Conservation (phyloP, 2,888 invertebrate genomes). For the Lomographa bimaculata region DNA sequence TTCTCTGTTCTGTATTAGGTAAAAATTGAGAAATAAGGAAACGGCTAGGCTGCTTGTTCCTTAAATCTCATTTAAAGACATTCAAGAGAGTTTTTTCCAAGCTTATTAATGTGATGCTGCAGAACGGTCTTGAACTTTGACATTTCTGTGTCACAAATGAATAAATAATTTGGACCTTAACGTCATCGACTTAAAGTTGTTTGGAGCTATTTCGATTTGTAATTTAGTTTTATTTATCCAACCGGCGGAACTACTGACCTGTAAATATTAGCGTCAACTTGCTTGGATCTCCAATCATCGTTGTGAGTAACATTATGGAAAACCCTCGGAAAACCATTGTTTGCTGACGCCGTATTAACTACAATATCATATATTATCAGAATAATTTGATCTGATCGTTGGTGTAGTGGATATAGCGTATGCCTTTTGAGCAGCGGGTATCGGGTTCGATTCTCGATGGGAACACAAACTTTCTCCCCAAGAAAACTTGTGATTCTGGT, state of each 20-base stretch:
- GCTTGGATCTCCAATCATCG: slow-evolving; percentile 4
- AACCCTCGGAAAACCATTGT: no score
- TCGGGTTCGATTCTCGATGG: no score
- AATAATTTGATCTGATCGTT: slow-evolving; percentile 1
- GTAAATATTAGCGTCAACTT: slow-evolving; percentile 17
- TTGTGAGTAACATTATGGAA: slow-evolving; percentile 8
- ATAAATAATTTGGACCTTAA: slow-evolving; percentile 1
- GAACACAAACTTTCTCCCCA: no score
- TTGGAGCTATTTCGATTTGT: slow-evolving; percentile 2
- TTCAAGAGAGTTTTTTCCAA: no score
- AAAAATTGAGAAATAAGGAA: no score
- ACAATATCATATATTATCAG: no score
- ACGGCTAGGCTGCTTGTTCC: no score
- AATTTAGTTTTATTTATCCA: slow-evolving; percentile 22
- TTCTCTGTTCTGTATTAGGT: no score
- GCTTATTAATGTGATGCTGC: slow-evolving; percentile 1
- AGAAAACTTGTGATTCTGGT: no score
- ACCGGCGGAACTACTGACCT: slow-evolving; percentile 16
- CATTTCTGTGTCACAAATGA: slow-evolving; percentile 14
- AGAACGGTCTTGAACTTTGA: slow-evolving; percentile 19
- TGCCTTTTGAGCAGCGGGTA: no score
- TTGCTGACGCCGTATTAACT: no score
- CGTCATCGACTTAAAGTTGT: not conserved
- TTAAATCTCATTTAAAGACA: no score
- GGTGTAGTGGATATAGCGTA: not conserved